A percentile compares a stretch with the other conserved stretches of the same genome.
These are phyloP conservation scores for Xanthostigma xanthostigma DNA, from an alignment of 2,888 invertebrate species.

Conservation along the genomic window DNA sequence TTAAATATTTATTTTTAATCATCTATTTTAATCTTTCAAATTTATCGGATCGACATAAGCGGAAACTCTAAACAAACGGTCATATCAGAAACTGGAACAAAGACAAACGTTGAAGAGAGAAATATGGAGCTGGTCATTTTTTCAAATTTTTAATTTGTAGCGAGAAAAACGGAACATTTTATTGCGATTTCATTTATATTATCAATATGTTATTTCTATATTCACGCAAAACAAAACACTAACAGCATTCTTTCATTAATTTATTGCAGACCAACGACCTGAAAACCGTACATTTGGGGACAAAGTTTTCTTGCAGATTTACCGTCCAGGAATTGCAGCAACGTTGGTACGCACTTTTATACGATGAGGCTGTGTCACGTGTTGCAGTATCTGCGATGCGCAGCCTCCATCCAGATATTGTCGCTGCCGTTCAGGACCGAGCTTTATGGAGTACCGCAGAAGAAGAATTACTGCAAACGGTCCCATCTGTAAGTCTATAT, in stretches of 20 bases:
- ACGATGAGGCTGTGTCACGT: constrained; percentile 86
- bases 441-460: constrained; percentile 83
- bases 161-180: too few relatives aligned
- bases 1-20: too few relatives aligned
- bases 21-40: too few relatives aligned
- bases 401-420: constrained; percentile 82
- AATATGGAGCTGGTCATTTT: not conserved
- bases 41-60: too few relatives aligned
- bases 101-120: too few relatives aligned
- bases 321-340: constrained; percentile 87
- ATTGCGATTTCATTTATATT: too few relatives aligned
- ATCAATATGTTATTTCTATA: too few relatives aligned
- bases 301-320: constrained; percentile 92
- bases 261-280: constrained; percentile 53
- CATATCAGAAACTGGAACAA: too few relatives aligned
- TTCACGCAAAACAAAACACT: too few relatives aligned
- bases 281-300: constrained; percentile 71
- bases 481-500: constrained; percentile 51
- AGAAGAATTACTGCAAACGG: constrained; percentile 67
- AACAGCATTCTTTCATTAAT: not conserved
- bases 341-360: constrained; percentile 89
- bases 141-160: not conserved
- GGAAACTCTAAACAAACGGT: too few relatives aligned
- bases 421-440: constrained; percentile 73
- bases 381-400: constrained; percentile 86